Evolutionary conservation across 2,888 invertebrate species (phyloP).

Genomic region (Fragum fragum): DNA sequence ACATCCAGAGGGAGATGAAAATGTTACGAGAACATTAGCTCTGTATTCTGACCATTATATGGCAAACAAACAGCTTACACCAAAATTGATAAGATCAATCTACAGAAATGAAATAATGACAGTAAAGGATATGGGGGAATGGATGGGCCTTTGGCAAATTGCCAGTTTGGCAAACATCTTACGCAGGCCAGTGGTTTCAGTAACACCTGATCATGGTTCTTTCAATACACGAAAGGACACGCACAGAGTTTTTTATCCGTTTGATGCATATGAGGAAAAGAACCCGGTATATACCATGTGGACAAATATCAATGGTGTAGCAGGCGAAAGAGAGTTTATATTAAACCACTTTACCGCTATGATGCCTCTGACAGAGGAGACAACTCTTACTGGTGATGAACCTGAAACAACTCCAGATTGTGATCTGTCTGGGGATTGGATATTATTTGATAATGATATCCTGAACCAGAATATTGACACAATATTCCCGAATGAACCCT

Average conservation of each 20-base stretch:
- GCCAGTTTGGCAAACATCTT: slow-evolving; percentile 32
- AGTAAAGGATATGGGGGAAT: slow-evolving; percentile 19
- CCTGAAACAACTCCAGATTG: background rate
- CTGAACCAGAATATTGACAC: background rate
- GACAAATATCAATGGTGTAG: slow-evolving; percentile 14
- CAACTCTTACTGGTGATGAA: background rate
- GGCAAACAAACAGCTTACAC: slow-evolving; percentile 9
- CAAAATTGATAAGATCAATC: slow-evolving; percentile 3
- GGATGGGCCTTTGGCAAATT: slow-evolving; percentile 33
- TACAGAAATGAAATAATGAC: slow-evolving; percentile 7
- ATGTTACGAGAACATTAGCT: slow-evolving; percentile 37
- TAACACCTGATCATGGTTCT: slow-evolving; percentile 1
- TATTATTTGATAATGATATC: slow-evolving; percentile 3
- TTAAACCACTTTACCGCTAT: slow-evolving; percentile 9
- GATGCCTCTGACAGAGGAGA: slow-evolving; percentile 10
- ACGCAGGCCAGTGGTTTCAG: slow-evolving; percentile 23
- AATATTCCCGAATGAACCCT: background rate
- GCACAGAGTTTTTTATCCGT: slow-evolving; percentile 22
- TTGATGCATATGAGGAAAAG: background rate
- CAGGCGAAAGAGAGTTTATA: background rate
- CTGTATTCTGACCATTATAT: slow-evolving; percentile 16
- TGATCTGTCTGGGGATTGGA: background rate
- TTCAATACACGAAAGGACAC: slow-evolving; percentile 20
- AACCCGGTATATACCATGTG: slow-evolving; percentile 18
- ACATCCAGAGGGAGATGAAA: background rate